These are phyloP conservation scores for Crotalus horridus DNA, from an alignment of 2,113 vertebrate genomes.

Conservation along the genomic window DNA sequence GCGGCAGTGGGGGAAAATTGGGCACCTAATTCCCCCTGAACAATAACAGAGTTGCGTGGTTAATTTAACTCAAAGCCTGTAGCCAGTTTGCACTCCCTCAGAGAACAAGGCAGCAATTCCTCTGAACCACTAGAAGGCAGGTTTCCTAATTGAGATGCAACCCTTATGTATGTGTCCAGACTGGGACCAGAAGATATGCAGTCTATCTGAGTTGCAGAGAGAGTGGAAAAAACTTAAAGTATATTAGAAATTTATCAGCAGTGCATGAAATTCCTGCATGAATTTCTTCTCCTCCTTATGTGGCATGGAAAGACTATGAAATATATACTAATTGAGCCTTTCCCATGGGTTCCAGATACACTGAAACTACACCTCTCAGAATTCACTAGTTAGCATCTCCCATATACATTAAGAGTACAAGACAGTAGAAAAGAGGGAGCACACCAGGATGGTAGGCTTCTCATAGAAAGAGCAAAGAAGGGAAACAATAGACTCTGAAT, in stretches of 20 bases:
- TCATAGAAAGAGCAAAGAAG: background rate
- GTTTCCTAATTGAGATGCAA: background rate
- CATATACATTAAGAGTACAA: background rate
- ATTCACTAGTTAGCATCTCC: background rate
- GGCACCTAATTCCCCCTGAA: slow-evolving; percentile 62
- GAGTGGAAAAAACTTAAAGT: background rate
- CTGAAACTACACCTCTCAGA: background rate
- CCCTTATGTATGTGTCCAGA: background rate
- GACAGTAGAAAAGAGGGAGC: background rate
- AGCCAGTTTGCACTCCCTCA: slow-evolving; percentile 32
- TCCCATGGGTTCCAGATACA: background rate
- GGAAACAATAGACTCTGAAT: background rate
- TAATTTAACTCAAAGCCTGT: slow-evolving; percentile 44
- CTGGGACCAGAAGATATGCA: background rate
- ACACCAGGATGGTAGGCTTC: background rate
- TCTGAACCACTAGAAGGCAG: background rate
- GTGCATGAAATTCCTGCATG: background rate
- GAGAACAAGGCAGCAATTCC: slow-evolving; percentile 49
- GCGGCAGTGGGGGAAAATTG: slow-evolving; percentile 63
- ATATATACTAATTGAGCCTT: background rate
- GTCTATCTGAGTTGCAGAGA: background rate
- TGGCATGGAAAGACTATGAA: background rate
- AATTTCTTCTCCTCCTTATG: background rate
- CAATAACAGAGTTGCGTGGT: slow-evolving; percentile 54
- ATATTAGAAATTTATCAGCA: background rate